phyloP scores from a whole-genome alignment of 2,113 vertebrate species.

The Lophius piscatorius region DNA sequence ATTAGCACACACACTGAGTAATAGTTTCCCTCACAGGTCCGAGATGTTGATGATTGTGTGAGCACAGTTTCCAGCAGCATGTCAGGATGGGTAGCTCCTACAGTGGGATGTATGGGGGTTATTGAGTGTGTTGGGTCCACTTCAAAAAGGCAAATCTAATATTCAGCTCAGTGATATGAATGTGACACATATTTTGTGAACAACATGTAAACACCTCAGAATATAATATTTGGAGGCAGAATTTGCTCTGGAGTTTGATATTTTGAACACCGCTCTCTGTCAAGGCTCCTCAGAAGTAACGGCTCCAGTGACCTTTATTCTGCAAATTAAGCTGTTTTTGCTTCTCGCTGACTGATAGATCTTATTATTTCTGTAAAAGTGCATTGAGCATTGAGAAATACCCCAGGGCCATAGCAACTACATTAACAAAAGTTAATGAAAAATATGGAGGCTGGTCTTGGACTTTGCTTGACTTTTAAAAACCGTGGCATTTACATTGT shows the following conservation, averaged over 20 bases:
- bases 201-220: conserved; percentile 25
- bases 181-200: conserved; percentile 25
- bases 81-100: conserved; percentile 5
- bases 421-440: conserved; percentile 82
- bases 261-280: conserved; percentile 49
- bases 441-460: conserved; percentile 66
- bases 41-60: not conserved
- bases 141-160: conserved; percentile 38
- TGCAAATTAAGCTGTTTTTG: conserved; percentile 81
- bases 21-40: conserved; percentile 14
- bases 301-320: conserved; percentile 82
- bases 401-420: conserved; percentile 74
- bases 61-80: conserved; percentile 12
- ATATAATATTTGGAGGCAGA: conserved; percentile 30
- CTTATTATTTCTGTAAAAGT: conserved; percentile 81
- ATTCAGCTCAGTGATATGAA: conserved; percentile 14
- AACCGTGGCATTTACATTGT: conserved; percentile 73
- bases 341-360: conserved; percentile 76
- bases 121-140: conserved; percentile 18
- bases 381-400: conserved; percentile 76
- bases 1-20: conserved; percentile 9
- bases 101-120: not conserved
- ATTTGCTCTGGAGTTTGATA: conserved; percentile 36
- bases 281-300: conserved; percentile 63
- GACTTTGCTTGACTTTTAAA: conserved; percentile 70